Evolutionary conservation across 2,797 vertebrate genomes (phyloP).

Genomic region (Trachops cirrhosus): DNA sequence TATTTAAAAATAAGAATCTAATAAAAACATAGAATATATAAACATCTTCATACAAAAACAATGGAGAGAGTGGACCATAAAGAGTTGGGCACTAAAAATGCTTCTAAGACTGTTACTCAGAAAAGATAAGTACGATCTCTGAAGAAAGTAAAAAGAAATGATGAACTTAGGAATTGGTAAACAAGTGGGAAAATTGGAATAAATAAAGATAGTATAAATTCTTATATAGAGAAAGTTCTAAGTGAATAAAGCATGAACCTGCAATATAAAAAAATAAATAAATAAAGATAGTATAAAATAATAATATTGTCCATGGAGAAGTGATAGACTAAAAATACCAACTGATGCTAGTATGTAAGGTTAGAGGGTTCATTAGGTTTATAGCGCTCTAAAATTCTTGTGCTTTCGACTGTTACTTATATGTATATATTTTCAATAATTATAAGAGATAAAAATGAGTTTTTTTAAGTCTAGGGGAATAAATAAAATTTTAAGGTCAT

Average conservation of each 20-base stretch:
- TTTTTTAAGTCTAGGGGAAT: not conserved
- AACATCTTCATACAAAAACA: not conserved
- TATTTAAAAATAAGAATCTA: not conserved
- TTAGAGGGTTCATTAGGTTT: not conserved
- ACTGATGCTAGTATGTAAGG: not conserved
- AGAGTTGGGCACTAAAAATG: not conserved
- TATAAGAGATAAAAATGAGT: not conserved
- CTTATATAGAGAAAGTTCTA: slow-evolving; percentile 5
- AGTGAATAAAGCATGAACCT: not conserved
- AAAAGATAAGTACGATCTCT: not conserved
- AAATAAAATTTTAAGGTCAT: not conserved
- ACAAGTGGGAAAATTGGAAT: not conserved
- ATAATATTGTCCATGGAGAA: not conserved
- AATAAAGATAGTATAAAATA: not conserved
- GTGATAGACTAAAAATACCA: not conserved
- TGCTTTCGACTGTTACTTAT: not conserved
- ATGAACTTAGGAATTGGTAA: not conserved
- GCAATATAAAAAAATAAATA: not conserved
- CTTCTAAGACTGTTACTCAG: not conserved
- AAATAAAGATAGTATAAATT: not conserved
- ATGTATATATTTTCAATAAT: not conserved
- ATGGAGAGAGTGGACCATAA: not conserved
- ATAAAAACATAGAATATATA: not conserved
- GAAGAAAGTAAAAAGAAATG: not conserved
- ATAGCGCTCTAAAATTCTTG: not conserved